Base-by-base conservation (phyloP, 2,797 vertebrate species). In the Melanotaenia pygmaea region DNA sequence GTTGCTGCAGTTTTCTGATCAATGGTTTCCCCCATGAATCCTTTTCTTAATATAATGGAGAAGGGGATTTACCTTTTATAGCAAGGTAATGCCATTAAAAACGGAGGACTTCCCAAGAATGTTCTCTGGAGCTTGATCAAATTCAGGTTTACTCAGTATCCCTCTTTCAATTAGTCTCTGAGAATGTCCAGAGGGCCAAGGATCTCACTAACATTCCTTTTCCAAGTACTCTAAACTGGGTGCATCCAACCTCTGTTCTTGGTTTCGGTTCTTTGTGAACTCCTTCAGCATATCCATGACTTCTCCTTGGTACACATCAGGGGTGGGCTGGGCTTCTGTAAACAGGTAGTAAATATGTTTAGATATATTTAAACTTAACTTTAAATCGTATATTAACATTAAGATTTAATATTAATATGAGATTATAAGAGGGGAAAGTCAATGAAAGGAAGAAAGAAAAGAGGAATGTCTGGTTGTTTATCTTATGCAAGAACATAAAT, bases 201-300 rank as follows among this genome's bases (percentile, higher is more conserved):
- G 24, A 32, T 4, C 32, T 93, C 77, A 91, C 5, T 90, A 82
- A 45, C 51, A 80, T 59, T 86, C 89, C 50, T 92, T 91, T 13
- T 95, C 94, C 64, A 98, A 94, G 74, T 99, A 98, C 37, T 99
- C 98, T 35, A 99, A 91, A 86, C 95, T 95, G 0, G 97, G 98
- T 7, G 97, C 97, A 1, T 96, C 93, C 59, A 98, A 86, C 72
- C 98, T 93, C 93, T 97, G 97, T 80, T 99, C 98, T 56, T 92
- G 96, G 73, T 97, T 91, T 58, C 91, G 95, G 89, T 99, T 99
- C 84, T 96, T 98, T 57, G 97, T 83, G 28, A 98, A 99, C 38
- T 98, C 97, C 82, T 95, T 95, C 68, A 99, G 91, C 94, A 97
- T 77, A 13, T 94, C 93, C 96, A 99, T 95, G 77, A 99, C 89